phyloP scores from a whole-genome alignment of 2,888 invertebrate species.

The Dolichopus griseipennis region DNA sequence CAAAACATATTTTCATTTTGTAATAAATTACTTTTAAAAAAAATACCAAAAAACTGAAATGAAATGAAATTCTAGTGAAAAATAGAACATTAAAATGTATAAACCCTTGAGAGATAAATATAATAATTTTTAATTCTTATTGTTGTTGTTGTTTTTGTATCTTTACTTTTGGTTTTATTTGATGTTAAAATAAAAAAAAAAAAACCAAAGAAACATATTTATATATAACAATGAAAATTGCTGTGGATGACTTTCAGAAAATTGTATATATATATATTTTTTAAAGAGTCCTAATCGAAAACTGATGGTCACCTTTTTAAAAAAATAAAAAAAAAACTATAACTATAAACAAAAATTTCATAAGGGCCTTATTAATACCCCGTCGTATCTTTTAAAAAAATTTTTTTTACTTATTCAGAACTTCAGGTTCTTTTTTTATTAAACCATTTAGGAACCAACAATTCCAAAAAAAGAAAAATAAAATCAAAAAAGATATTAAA shows the following conservation, averaged over 20 bases:
- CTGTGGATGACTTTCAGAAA: not conserved
- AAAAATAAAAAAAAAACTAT: not conserved
- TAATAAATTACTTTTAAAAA: not conserved
- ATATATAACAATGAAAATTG: not conserved
- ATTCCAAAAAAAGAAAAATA: not conserved
- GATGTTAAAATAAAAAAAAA: too few species aligned
- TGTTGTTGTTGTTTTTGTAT: too few species aligned
- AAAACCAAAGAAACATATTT: too few species aligned
- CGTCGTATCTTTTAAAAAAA: not conserved
- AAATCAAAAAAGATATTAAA: not conserved
- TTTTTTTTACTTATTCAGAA: not conserved
- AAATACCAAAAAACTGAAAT: not conserved
- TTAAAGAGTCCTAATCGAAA: constrained; percentile 4
- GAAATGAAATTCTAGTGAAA: not conserved
- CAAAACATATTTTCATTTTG: not conserved
- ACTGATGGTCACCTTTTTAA: not conserved
- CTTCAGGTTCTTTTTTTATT: not conserved
- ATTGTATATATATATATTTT: not conserved
- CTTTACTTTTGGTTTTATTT: too few species aligned
- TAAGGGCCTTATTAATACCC: constrained; percentile 5
- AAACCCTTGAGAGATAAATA: not conserved
- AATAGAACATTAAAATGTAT: not conserved
- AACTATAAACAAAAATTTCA: not conserved
- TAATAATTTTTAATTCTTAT: too few species aligned
- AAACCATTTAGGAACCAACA: not conserved